Base-by-base conservation (phyloP, 2,888 invertebrate species). In the Mesorhabditis sp. region DNA sequence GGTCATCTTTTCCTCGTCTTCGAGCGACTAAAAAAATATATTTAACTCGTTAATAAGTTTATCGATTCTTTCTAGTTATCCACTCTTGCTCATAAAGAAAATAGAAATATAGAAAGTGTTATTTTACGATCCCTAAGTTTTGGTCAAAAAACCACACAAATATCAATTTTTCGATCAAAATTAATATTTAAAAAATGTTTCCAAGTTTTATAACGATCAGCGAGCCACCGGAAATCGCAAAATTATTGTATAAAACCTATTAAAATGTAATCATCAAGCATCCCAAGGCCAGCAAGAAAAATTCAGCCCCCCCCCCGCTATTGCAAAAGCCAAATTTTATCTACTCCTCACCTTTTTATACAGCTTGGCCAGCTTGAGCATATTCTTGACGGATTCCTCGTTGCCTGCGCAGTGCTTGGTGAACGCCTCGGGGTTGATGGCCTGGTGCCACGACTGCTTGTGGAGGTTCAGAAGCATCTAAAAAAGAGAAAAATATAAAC, bases 1-100 rank as follows among this genome's bases (percentile, higher is more conserved):
- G 4, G 96, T 97, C 96, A 98, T 96, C 87, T 94, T 96, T 86
- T 98, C 97, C 87, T 98, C 97, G 83, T 98, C 97, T 88, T 98
- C 97, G 73, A 98, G 89, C 6, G 96, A 93, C 90, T 91, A 77
- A 45, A 50, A 50, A 28, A 28, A 28, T 28, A 28, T 28, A 28
- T 28, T 28, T 28, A 28, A 28, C 28, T 28, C 28, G 28, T 28
- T 28, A 28, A 28, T 28, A 28, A 28, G 28, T 28, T 28, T 28
- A 28, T 28, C 28, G 28, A 28, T 28, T 28, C 28, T 28, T 28
- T 28, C 28, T 28, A 28, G 28, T 28, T 28, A 28, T 28, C 28
- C 28, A 28, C 28, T 28, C 28, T 28, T 1, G 1, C 28, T 50
- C 58, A n/a, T 13, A 50, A 50, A 13, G 13, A 13, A 50, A n/a